Conservation (phyloP, 1,140 invertebrate genomes). For the Trachymyrmex cornetzi region DNA sequence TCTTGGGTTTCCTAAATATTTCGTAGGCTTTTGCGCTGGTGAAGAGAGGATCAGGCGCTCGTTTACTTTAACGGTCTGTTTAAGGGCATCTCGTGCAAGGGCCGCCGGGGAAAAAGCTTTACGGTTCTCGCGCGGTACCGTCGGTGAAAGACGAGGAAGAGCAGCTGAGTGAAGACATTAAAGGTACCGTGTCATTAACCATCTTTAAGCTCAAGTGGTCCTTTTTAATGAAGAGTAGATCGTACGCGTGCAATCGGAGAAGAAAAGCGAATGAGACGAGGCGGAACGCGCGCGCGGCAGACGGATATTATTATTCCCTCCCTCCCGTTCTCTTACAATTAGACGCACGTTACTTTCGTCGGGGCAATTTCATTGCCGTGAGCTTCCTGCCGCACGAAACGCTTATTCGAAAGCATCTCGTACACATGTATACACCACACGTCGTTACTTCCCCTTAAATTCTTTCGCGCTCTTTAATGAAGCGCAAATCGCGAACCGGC, state of each 20-base stretch:
- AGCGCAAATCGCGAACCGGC: slow-evolving; percentile 46
- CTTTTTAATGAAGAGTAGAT: slow-evolving; percentile 74
- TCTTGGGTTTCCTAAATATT: neutral
- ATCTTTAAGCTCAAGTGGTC: slow-evolving; percentile 65
- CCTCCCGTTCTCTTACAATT: slow-evolving; percentile 58
- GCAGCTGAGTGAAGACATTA: slow-evolving; percentile 70
- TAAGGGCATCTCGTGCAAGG: slow-evolving; percentile 19
- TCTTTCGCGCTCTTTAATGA: slow-evolving; percentile 55
- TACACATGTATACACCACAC: neutral
- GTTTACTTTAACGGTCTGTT: slow-evolving; percentile 43
- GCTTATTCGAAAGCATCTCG: slow-evolving; percentile 21
- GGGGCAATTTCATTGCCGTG: slow-evolving; percentile 47
- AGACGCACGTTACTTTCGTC: slow-evolving; percentile 44
- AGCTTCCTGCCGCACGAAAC: slow-evolving; percentile 48
- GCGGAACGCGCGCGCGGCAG: slow-evolving; percentile 26
- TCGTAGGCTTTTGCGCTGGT: neutral
- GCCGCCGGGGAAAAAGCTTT: slow-evolving; percentile 10
- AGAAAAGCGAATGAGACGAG: slow-evolving; percentile 48
- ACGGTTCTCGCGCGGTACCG: slow-evolving; percentile 6
- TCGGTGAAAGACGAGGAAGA: slow-evolving; percentile 60
- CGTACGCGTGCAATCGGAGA: slow-evolving; percentile 58
- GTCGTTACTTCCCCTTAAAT: slow-evolving; percentile 34
- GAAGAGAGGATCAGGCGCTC: neutral
- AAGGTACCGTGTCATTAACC: slow-evolving; percentile 70
- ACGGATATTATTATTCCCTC: slow-evolving; percentile 62